These are phyloP conservation scores for Loripinus fragilis DNA, from an alignment of 2,888 invertebrate species.

Conservation along the genomic window DNA sequence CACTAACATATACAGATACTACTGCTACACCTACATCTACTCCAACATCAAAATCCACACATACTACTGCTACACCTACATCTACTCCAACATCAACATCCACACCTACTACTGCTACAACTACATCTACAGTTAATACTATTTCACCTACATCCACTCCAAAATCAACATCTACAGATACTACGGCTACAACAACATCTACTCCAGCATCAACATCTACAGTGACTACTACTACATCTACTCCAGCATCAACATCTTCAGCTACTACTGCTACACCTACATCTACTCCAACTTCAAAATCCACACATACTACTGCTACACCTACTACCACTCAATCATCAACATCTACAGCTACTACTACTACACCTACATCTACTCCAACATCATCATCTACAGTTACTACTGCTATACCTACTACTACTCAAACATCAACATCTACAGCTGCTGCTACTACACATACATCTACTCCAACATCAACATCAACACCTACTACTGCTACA, in stretches of 20 bases:
- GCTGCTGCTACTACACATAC: too few relatives aligned
- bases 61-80: neutral
- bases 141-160: slow-evolving; percentile 12
- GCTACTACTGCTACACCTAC: neutral
- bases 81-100: neutral
- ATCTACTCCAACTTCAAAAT: neutral
- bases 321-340: too few relatives aligned
- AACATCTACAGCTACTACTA: too few relatives aligned
- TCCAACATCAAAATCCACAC: neutral
- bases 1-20: neutral
- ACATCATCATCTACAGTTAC: neutral
- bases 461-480: slow-evolving; percentile 11
- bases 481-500: slow-evolving; percentile 16
- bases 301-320: neutral
- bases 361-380: too few relatives aligned
- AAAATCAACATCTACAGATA: neutral
- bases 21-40: slow-evolving; percentile 12
- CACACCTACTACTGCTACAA: slow-evolving; percentile 4
- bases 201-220: neutral
- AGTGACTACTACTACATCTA: neutral
- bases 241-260: neutral
- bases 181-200: too few relatives aligned
- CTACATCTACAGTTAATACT: neutral
- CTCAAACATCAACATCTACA: too few relatives aligned
- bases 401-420: too few relatives aligned